Evolutionary conservation across 2,888 invertebrate species (phyloP), one percentile per base, ranked within the genome.

Genomic region (Alitta virens): DNA sequence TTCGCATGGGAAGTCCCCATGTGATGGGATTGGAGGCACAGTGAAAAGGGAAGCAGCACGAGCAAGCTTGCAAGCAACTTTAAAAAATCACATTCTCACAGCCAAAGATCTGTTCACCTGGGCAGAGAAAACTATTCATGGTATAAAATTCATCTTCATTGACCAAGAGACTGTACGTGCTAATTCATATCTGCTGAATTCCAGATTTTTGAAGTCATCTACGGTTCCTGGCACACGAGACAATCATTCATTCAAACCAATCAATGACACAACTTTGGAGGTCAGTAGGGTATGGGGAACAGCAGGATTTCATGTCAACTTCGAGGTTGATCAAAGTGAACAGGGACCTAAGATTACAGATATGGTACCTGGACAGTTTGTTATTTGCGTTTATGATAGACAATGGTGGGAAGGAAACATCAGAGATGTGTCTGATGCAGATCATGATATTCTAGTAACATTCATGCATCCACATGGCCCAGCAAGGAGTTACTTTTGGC

Each of bases 1-100:
- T 1, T 40, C 55, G 1, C 74, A 74, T 63, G 73, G 74, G 2
- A 74, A 73, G 60, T 57, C 64, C 42, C 54, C 71, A 3, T 68
- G 71, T 62, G 73, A 74, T 63, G 71, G 72, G 3, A 56, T 74
- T 14, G 72, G 70, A 2, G 73, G 68, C 1, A 67, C 69, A 9
- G 54, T 63, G 12, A 59, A 63, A 38, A 27, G 46, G n/a, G 46
- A 42, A 1, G 54, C 56, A 2, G 54, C 63, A 16, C 5, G 42
- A 9, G 62, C 62, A 18, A 62, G 62, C 51, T 25, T 58, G n/a
- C 62, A 62, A 23, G 61, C 61, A 2, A 18, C 43, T 21, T 38
- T 24, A n/a, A 54, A 12, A 12, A 25, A 42, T 38, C 60, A 60
- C 0, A 60, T 55, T 40, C 53, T 56, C 9, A 42, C 52, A 1